phyloP scores from a whole-genome alignment of 1,140 invertebrate species.

The Drosophila ambigua region DNA sequence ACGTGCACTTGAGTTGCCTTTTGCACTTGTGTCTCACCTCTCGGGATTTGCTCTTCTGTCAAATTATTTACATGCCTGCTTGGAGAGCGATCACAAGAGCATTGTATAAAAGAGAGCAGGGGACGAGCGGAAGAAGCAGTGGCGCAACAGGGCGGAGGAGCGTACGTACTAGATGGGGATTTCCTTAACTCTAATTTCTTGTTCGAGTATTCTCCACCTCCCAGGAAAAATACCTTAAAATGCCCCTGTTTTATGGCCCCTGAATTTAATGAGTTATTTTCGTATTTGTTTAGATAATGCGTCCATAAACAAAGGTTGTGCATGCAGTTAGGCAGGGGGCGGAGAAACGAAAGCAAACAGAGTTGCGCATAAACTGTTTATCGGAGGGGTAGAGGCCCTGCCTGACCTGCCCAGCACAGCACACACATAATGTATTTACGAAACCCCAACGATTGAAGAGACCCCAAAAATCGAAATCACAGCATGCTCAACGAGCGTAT shows the following conservation, averaged over 20 bases:
- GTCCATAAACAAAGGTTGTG: slow-evolving; percentile 62
- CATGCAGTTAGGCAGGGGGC: not conserved
- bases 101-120: not conserved
- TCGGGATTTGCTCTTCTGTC: slow-evolving; percentile 47
- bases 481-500: slow-evolving; percentile 33
- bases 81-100: slow-evolving; percentile 27
- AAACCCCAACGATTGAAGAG: slow-evolving; percentile 17
- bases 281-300: slow-evolving; percentile 82
- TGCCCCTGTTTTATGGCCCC: slow-evolving; percentile 58
- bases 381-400: slow-evolving; percentile 20
- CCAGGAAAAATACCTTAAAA: slow-evolving; percentile 29
- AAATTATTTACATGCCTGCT: slow-evolving; percentile 65
- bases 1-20: slow-evolving; percentile 29
- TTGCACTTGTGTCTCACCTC: slow-evolving; percentile 45
- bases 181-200: slow-evolving; percentile 64
- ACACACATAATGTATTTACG: slow-evolving; percentile 52
- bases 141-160: not conserved
- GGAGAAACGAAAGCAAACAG: slow-evolving; percentile 25
- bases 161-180: slow-evolving; percentile 17
- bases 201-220: slow-evolving; percentile 16
- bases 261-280: slow-evolving; percentile 74
- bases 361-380: slow-evolving; percentile 73
- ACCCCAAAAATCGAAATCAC: slow-evolving; percentile 23
- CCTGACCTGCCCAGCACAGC: slow-evolving; percentile 13
- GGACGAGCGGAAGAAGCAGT: not conserved